Percentiles rank a stretch among this genome's conserved stretches.
Conservation (phyloP, 2,113 vertebrate genomes). For the Epinephelus lanceolatus region DNA sequence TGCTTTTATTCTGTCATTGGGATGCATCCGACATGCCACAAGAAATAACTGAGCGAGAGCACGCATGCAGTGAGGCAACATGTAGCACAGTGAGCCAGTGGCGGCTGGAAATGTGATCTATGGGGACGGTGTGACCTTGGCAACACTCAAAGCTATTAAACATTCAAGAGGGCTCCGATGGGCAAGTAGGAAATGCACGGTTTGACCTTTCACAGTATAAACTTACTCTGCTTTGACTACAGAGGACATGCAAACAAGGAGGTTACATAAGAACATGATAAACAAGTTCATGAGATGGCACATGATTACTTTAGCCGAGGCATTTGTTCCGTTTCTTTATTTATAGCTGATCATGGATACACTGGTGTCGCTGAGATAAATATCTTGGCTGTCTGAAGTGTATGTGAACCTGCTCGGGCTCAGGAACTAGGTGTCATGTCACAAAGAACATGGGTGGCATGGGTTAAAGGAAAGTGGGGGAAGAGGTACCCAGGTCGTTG, state of each 20-base stretch:
- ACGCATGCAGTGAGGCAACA: conserved; percentile 29
- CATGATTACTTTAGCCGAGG: conserved; percentile 48
- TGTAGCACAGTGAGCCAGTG: conserved; percentile 35
- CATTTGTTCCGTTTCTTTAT: conserved; percentile 44
- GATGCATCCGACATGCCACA: conserved; percentile 21
- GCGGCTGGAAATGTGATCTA: conserved; percentile 74
- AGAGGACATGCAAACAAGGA: conserved; percentile 52
- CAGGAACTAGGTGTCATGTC: not conserved
- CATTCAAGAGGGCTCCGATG: conserved; percentile 50
- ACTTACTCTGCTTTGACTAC: conserved; percentile 75
- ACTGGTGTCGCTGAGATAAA: not conserved
- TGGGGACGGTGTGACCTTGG: conserved; percentile 74
- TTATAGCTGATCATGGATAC: conserved; percentile 27
- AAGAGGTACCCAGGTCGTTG: not conserved
- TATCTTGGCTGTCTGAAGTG: conserved; percentile 12
- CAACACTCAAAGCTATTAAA: conserved; percentile 65
- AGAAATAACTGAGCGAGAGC: conserved; percentile 50
- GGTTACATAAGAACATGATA: conserved; percentile 41
- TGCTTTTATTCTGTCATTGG: conserved; percentile 50
- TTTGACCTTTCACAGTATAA: conserved; percentile 67
- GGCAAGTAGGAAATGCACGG: conserved; percentile 64
- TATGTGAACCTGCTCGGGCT: not conserved
- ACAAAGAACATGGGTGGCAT: not conserved
- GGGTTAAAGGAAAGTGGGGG: not conserved
- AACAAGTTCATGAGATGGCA: conserved; percentile 48